phyloP scores from a whole-genome alignment of 2,113 vertebrate species.

The Mormyrus iriodes region DNA sequence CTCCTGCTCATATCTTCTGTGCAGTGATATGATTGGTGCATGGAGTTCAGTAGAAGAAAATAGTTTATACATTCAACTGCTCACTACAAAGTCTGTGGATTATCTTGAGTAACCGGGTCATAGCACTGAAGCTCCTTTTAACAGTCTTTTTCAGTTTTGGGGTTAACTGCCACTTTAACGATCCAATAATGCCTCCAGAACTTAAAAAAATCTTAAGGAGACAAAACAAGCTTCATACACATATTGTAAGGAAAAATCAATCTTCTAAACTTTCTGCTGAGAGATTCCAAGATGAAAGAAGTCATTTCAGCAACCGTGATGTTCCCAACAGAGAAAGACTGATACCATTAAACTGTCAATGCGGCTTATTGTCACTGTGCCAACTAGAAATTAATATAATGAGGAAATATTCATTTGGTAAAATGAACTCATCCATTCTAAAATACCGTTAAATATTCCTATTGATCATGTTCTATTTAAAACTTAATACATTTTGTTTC shows the following conservation, averaged over 20 bases:
- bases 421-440: not conserved
- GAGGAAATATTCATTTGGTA: not conserved
- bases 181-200: not conserved
- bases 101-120: not conserved
- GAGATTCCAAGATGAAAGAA: not conserved
- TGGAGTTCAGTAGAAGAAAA: not conserved
- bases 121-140: not conserved
- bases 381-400: not conserved
- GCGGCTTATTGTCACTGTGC: not conserved
- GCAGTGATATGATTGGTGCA: not conserved
- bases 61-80: not conserved
- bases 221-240: not conserved
- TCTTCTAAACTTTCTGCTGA: not conserved
- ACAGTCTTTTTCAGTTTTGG: not conserved
- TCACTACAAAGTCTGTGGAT: not conserved
- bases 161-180: not conserved
- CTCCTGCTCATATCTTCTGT: not conserved
- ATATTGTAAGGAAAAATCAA: not conserved
- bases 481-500: not conserved
- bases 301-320: not conserved
- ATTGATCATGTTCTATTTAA: slow-evolving; percentile 5
- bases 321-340: not conserved
- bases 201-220: not conserved
- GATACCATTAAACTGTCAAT: not conserved
- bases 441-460: slow-evolving; percentile 8